A percentile compares a stretch with the other conserved stretches of the same genome.
Evolutionary conservation across 2,888 invertebrate genomes (phyloP).

Genomic region (Portevinia maculata): DNA sequence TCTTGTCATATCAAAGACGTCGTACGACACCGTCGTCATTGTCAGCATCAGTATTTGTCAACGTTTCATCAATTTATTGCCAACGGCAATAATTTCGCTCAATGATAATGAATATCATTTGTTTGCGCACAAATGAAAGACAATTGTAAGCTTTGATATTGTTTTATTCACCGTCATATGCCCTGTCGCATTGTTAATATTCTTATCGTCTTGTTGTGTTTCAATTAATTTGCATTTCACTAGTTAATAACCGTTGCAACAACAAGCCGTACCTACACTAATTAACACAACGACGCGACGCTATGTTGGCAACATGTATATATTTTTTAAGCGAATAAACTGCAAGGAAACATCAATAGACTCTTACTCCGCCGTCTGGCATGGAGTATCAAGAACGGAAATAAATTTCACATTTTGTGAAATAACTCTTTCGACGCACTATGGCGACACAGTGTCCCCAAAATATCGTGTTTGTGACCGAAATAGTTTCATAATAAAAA

Average conservation of each 20-base stretch:
- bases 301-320: conserved; percentile 16
- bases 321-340: neutral
- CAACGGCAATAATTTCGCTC: conserved; percentile 24
- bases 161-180: neutral
- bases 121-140: conserved; percentile 33
- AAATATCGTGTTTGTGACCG: conserved; percentile 17
- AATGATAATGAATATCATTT: conserved; percentile 27
- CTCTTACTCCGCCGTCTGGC: neutral
- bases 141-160: conserved; percentile 22
- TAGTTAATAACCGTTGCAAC: conserved; percentile 48
- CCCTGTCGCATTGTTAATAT: conserved; percentile 34
- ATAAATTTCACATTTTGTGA: neutral
- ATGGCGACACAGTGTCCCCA: conserved; percentile 34
- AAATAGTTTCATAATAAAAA: conserved; percentile 40
- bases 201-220: conserved; percentile 35
- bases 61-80: conserved; percentile 22
- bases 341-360: neutral
- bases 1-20: conserved; percentile 19
- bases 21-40: neutral
- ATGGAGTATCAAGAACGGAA: neutral
- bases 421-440: conserved; percentile 31
- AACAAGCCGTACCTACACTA: conserved; percentile 11
- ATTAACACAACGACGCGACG: conserved; percentile 34
- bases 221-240: conserved; percentile 59
- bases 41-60: conserved; percentile 25